Evolutionary conservation across 1,140 invertebrate genomes (phyloP), one percentile per base, ranked within the genome.

Genomic region (Tetramorium alpestre): DNA sequence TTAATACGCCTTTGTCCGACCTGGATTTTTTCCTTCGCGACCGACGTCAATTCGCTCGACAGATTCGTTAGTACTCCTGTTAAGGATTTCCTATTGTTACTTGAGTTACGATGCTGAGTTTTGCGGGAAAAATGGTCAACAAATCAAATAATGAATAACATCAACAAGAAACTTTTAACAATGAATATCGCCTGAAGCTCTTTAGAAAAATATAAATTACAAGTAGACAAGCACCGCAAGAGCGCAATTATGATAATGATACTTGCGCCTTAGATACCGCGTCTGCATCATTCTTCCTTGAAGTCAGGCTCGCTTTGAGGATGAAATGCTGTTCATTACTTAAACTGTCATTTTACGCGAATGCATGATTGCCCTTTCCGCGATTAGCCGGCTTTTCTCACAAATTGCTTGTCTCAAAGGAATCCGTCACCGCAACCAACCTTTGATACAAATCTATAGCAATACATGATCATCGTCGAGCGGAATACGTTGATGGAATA

Each of bases 331-430:
- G 41, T 41, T 67, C 51, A 73, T 82, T 82, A 82, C 41, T 82
- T 60, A 82, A 72, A 41, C 41, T 82, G 78, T 72, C 78, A 70
- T 60, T 82, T 73, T 33, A 49, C 51, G 80, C 62, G 64, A 44
- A 70, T 10, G 33, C 41, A n/a, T 73, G 41, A 60, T 49, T 73
- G 80, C n/a, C 56, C 13, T n/a, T 84, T 84, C 44, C 54, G 28
- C 69, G 54, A 62, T 84, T 73, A 60, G 41, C 41, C 78, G 78
- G 38, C n/a, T 28, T 73, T 73, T 84, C 73, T 4, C 22, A 49
- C 16, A 82, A 47, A 73, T 38, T 49, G 11, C 54, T 38, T 25
- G 25, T 82, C 54, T 47, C 41, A 47, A 58, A 47, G 25, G 54
- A 49, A 58, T 13, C 22, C 75, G 22, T 73, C 65, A 13, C 18